These are phyloP conservation scores for Xiphophorus maculatus DNA, from an alignment of 2,113 vertebrate species.

Conservation along the genomic window DNA sequence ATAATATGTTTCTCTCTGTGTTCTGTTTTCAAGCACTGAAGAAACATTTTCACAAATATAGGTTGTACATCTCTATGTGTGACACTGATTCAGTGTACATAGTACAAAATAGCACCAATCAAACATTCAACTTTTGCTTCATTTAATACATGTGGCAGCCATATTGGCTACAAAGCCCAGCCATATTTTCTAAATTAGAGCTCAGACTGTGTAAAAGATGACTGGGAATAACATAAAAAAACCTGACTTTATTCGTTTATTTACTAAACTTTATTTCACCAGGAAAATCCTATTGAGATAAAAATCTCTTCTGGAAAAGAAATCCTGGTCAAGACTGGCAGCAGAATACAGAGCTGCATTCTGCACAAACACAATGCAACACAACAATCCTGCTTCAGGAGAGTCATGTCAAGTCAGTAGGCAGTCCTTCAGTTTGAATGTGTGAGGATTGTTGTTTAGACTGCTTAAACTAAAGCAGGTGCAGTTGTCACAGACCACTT, in stretches of 20 bases:
- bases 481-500: too few species aligned
- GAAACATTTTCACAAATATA: not conserved
- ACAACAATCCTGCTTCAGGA: not conserved
- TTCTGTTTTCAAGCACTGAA: not conserved
- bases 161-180: not conserved
- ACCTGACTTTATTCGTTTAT: too few species aligned
- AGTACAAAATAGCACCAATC: not conserved
- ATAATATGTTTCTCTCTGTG: not conserved
- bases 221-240: not conserved
- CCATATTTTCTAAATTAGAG: not conserved
- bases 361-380: not conserved
- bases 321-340: not conserved
- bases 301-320: not conserved
- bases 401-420: too few species aligned
- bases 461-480: too few species aligned
- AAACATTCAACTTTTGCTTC: not conserved
- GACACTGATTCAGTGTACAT: too few species aligned
- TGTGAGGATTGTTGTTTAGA: too few species aligned
- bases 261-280: too few species aligned
- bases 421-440: too few species aligned
- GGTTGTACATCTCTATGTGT: not conserved
- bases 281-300: too few species aligned
- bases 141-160: not conserved
- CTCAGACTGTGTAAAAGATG: too few species aligned
- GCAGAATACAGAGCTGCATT: not conserved